Base-by-base conservation (phyloP, 2,888 invertebrate species). In the Scaptomyza polygonia region DNA sequence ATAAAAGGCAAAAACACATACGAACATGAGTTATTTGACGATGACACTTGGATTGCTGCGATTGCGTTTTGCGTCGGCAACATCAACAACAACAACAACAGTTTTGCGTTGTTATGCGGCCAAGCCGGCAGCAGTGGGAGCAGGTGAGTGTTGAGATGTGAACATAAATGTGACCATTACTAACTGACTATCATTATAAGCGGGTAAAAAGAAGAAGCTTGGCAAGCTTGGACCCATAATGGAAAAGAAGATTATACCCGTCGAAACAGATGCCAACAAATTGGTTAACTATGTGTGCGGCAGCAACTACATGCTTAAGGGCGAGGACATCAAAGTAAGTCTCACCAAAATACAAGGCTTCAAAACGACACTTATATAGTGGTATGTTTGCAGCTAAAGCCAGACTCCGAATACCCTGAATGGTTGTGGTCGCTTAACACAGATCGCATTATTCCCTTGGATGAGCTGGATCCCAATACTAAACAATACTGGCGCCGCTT, bases 341-440 rank as follows among this genome's bases (percentile, higher is more conserved):
- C 11, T 47, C 11, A 18, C 12, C 9, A 12, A 12, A 9, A n/a
- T 40, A 32, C 7, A 11, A 9, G 3, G 4, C 29, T 9, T 40
- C 4, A 12, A 8, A 5, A 11, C 16, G 6, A 12, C 27, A 14
- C n/a, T 6, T 9, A 39, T 39, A 16, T 5, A 12, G 0, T 1
- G 4, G 9, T 45, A 1, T 55, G 1, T 77, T 7, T 79, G 32
- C 51, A 92, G 92, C 65, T 95, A 16, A 95, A 95, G 90, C 93
- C 95, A 0, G 96, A 97, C 88, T 93, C 93, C 21, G 97, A 97
- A 89, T 99, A 99, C 92, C 99, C 98, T 0, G 95, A 95, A 1
- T 99, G 98, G 98, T 92, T 99, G 65, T 98, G 98, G 98, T 92
- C 88, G 3, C 88, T 98, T 12, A 92, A 94, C 79, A 93, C 94